Evolutionary conservation across 2,888 invertebrate genomes (phyloP).

Genomic region (Thecophora atra): DNA sequence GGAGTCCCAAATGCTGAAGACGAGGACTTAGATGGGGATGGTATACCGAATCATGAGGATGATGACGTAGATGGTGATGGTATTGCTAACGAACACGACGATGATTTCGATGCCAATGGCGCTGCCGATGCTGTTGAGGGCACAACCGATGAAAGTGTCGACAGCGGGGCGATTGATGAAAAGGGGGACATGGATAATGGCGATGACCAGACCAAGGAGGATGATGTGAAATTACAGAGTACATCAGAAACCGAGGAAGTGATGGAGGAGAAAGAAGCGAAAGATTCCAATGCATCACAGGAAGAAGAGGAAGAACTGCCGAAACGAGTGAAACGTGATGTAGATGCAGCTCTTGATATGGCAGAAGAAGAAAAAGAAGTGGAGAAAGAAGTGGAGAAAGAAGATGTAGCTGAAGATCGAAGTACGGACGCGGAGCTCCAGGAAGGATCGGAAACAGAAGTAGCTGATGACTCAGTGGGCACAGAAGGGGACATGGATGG

Average conservation of each 20-base stretch:
- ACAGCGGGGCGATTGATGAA: neutral
- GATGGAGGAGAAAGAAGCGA: neutral
- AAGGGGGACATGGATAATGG: conserved; percentile 50
- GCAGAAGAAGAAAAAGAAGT: conserved; percentile 50
- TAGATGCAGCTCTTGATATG: conserved; percentile 48
- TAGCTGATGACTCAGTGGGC: conserved; percentile 49
- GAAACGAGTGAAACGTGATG: conserved; percentile 44
- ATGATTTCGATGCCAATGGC: conserved; percentile 55
- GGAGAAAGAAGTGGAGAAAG: conserved; percentile 46
- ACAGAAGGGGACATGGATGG: conserved; percentile 54
- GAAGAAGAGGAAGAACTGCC: conserved; percentile 25
- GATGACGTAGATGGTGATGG: conserved; percentile 51
- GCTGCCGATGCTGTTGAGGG: conserved; percentile 52
- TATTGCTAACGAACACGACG: conserved; percentile 56
- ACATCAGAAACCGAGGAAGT: conserved; percentile 37
- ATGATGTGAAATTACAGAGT: conserved; percentile 68
- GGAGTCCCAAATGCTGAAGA: conserved; percentile 46
- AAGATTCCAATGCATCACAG: conserved; percentile 3
- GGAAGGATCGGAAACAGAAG: conserved; percentile 48
- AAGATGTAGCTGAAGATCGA: conserved; percentile 48
- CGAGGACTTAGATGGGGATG: conserved; percentile 48
- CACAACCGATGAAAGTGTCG: conserved; percentile 48
- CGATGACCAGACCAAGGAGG: conserved; percentile 60
- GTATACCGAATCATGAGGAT: conserved; percentile 47
- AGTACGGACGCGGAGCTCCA: too few species aligned